Percentiles rank a stretch among this genome's conserved stretches.
phyloP scores from a whole-genome alignment of 2,797 vertebrate genomes.

The Enteromius argenteus region DNA sequence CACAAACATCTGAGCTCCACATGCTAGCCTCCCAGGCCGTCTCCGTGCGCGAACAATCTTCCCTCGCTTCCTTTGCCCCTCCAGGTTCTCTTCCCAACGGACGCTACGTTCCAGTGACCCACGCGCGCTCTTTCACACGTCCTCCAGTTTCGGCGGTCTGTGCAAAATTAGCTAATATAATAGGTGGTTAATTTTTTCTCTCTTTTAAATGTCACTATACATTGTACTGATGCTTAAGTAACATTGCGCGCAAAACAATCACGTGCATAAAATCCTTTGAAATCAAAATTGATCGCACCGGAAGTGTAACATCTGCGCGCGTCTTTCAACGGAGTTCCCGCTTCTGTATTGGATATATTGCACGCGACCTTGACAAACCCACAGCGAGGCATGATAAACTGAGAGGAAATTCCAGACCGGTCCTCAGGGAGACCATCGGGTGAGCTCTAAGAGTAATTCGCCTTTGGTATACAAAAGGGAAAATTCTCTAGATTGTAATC shows the following conservation, averaged over 20 bases:
- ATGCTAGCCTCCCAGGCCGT: slow-evolving; percentile 66
- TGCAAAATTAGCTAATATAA: neutral
- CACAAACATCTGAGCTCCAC: slow-evolving; percentile 75
- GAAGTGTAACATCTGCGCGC: slow-evolving; percentile 70
- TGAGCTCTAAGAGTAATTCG: slow-evolving; percentile 63
- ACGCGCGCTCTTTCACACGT: slow-evolving; percentile 76
- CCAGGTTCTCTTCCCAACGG: slow-evolving; percentile 16
- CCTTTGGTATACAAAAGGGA: slow-evolving; percentile 62
- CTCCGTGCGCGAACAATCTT: slow-evolving; percentile 41
- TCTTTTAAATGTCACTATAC: neutral
- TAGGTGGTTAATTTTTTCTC: neutral
- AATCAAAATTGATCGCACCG: slow-evolving; percentile 29
- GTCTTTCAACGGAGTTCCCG: slow-evolving; percentile 70
- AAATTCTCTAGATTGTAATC: slow-evolving; percentile 81
- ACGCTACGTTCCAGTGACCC: slow-evolving; percentile 65
- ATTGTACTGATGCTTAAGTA: neutral
- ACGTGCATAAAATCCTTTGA: neutral
- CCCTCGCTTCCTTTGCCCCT: slow-evolving; percentile 5
- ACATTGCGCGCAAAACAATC: neutral
- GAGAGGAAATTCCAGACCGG: slow-evolving; percentile 68
- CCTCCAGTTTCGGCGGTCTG: slow-evolving; percentile 57
- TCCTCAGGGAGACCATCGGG: slow-evolving; percentile 58
- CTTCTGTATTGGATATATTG: slow-evolving; percentile 72
- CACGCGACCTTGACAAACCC: slow-evolving; percentile 66
- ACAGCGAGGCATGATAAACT: slow-evolving; percentile 63